These are phyloP conservation scores for Halictus rubicundus DNA, from an alignment of 1,140 invertebrate species.

Conservation along the genomic window DNA sequence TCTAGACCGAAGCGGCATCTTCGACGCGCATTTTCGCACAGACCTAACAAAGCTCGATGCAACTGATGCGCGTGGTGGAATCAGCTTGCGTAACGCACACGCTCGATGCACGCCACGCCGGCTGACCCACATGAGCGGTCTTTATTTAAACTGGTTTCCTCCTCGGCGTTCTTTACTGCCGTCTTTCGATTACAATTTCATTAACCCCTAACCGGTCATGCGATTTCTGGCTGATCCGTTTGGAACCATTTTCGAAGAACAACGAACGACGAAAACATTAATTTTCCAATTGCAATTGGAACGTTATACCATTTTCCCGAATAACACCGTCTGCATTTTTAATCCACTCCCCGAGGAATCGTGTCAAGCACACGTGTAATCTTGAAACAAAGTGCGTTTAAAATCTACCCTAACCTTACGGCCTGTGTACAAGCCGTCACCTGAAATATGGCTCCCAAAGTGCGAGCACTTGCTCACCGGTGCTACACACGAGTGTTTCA, in stretches of 20 bases:
- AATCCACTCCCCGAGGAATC: neutral
- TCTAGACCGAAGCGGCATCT: no score
- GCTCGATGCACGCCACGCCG: constrained; percentile 70
- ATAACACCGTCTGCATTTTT: neutral
- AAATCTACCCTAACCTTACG: constrained; percentile 2
- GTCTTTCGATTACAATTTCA: constrained; percentile 68
- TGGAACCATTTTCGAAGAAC: no score
- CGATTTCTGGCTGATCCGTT: neutral
- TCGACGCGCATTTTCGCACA: neutral
- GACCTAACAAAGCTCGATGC: constrained; percentile 52
- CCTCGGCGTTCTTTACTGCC: constrained; percentile 76
- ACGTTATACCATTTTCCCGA: neutral
- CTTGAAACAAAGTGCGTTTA: constrained; percentile 9
- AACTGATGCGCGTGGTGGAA: constrained; percentile 46
- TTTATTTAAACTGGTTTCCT: constrained; percentile 81
- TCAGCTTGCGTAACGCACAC: constrained; percentile 71
- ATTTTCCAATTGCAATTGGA: no score
- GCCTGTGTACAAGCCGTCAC: constrained; percentile 24
- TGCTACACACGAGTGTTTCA: constrained; percentile 18
- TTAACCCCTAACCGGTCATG: constrained; percentile 5
- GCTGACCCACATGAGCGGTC: constrained; percentile 79
- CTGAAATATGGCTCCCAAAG: constrained; percentile 35
- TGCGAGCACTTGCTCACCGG: constrained; percentile 13
- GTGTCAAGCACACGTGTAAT: neutral
- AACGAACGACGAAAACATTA: no score